phyloP scores from a whole-genome alignment of 2,113 vertebrate genomes.

The Chionis minor region DNA sequence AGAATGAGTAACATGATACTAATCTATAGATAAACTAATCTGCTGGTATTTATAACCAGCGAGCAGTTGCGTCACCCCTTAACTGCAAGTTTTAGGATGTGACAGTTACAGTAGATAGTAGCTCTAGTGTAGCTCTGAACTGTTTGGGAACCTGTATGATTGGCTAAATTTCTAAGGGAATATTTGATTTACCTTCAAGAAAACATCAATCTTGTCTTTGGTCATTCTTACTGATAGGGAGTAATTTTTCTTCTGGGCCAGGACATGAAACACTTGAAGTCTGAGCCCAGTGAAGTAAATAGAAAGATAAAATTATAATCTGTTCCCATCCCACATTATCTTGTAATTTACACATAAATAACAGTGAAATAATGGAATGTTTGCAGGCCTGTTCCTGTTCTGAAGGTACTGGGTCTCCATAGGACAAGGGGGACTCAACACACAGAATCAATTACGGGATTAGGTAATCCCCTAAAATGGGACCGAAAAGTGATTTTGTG shows the following conservation, averaged over 20 bases:
- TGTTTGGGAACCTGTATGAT: neutral
- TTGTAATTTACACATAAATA: slow-evolving; percentile 69
- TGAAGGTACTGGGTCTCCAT: slow-evolving; percentile 9
- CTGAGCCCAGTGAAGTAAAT: slow-evolving; percentile 37
- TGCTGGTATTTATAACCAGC: slow-evolving; percentile 56
- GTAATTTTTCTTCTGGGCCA: neutral
- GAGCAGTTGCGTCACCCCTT: slow-evolving; percentile 32
- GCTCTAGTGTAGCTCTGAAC: neutral
- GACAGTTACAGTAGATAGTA: slow-evolving; percentile 5
- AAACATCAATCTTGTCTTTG: neutral
- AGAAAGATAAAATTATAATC: slow-evolving; percentile 57
- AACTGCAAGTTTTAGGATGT: neutral
- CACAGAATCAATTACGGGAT: slow-evolving; percentile 42
- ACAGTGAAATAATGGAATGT: slow-evolving; percentile 61
- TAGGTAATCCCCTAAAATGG: slow-evolving; percentile 54
- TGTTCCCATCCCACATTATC: slow-evolving; percentile 46
- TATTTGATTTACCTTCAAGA: slow-evolving; percentile 21
- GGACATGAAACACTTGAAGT: slow-evolving; percentile 26
- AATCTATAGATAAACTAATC: slow-evolving; percentile 62
- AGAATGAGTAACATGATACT: slow-evolving; percentile 50
- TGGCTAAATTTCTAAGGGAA: neutral
- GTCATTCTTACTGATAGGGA: slow-evolving; percentile 13
- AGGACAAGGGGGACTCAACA: neutral
- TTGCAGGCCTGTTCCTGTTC: slow-evolving; percentile 36
- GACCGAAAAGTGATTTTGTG: slow-evolving; percentile 63